A percentile compares a stretch with the other conserved stretches of the same genome.
Conservation (phyloP, 92 coral and sea anemone genomes). For the Ricordea florida region DNA sequence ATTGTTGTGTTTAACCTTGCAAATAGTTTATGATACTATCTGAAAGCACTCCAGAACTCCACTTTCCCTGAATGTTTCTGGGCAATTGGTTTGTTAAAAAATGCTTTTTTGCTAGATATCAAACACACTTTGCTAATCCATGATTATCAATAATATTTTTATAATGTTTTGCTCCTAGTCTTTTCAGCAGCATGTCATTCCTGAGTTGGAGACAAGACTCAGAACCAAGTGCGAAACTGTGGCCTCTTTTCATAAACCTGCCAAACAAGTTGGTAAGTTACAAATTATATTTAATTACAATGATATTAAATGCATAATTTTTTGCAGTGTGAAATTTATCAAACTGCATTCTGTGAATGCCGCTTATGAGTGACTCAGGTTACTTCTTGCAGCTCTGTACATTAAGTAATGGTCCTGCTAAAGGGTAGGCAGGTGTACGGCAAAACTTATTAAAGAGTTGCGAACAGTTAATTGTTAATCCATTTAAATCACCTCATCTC, state of each 20-base stretch:
- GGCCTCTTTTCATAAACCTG: constrained; percentile 73
- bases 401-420: too few species aligned
- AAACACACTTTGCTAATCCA: too few species aligned
- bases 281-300: neutral
- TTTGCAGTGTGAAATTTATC: neutral
- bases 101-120: neutral
- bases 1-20: too few species aligned
- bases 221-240: constrained; percentile 84
- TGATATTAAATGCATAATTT: neutral
- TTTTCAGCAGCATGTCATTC: constrained; percentile 88
- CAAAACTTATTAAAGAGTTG: too few species aligned
- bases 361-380: too few species aligned
- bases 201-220: constrained; percentile 86
- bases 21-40: too few species aligned
- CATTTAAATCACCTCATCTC: too few species aligned
- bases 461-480: too few species aligned
- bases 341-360: too few species aligned
- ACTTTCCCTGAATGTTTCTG: too few species aligned
- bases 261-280: constrained; percentile 66
- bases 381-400: neutral
- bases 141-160: neutral
- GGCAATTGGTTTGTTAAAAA: neutral
- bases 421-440: too few species aligned
- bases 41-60: too few species aligned
- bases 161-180: constrained; percentile 40